A percentile compares a stretch with the other conserved stretches of the same genome.
These are phyloP conservation scores for Epirrhoe alternata DNA, from an alignment of 2,888 invertebrate species.

Conservation along the genomic window DNA sequence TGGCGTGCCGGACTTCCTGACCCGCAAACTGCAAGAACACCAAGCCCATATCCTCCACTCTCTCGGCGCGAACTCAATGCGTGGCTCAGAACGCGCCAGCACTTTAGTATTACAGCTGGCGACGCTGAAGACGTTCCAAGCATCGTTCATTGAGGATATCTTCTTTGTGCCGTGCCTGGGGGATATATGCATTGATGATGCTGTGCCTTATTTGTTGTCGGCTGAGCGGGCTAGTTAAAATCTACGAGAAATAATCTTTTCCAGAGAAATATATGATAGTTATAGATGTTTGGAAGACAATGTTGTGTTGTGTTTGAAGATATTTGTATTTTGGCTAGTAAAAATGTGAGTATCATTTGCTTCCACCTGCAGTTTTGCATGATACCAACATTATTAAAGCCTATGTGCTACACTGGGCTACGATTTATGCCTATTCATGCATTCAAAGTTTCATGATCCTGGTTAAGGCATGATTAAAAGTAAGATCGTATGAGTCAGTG, in stretches of 20 bases:
- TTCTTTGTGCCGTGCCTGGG: conserved; percentile 97
- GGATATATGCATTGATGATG: conserved; percentile 97
- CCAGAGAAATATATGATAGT: not conserved
- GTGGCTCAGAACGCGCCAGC: conserved; percentile 77
- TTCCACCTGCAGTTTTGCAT: too few species aligned
- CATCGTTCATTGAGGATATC: conserved; percentile 93
- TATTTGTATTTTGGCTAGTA: too few species aligned
- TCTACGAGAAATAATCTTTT: too few species aligned
- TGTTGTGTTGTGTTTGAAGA: too few species aligned
- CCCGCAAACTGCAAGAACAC: conserved; percentile 79
- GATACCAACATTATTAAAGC: too few species aligned
- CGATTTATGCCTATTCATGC: too few species aligned
- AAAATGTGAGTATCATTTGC: too few species aligned
- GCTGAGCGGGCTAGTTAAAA: conserved; percentile 55
- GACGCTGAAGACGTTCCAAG: conserved; percentile 89
- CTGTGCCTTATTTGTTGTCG: conserved; percentile 95
- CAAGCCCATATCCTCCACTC: conserved; percentile 81
- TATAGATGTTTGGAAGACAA: not conserved
- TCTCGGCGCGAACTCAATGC: conserved; percentile 58
- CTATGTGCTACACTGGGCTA: too few species aligned
- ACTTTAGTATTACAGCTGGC: conserved; percentile 89
- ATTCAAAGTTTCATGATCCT: too few species aligned
- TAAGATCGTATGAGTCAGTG: too few species aligned
- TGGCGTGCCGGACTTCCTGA: conserved; percentile 77
- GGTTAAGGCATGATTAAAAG: too few species aligned